Conservation (phyloP, 2,888 invertebrate species). For the Apotomis capreana region DNA sequence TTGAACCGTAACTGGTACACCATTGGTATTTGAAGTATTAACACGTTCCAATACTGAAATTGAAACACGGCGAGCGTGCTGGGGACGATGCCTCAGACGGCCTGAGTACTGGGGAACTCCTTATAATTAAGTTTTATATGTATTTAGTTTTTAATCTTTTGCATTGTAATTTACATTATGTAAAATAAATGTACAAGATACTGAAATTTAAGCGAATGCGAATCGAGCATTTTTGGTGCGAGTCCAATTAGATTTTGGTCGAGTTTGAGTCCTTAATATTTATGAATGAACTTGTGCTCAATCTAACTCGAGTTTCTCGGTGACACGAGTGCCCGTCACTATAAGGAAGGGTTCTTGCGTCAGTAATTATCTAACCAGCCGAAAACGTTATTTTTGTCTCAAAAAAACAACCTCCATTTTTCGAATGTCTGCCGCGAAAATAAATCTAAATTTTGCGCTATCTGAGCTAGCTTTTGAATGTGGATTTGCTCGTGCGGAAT, state of each 20-base stretch:
- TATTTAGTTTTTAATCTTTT: too few relatives aligned
- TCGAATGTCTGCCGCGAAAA: conserved; percentile 1
- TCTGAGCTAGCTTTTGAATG: background rate
- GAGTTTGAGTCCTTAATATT: background rate
- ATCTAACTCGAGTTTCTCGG: background rate
- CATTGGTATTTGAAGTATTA: too few relatives aligned
- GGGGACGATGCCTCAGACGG: too few relatives aligned
- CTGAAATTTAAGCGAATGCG: too few relatives aligned
- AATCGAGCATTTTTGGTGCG: too few relatives aligned
- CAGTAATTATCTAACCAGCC: conserved; percentile 23
- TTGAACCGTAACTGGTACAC: too few relatives aligned
- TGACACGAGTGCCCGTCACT: background rate
- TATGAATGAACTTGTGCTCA: background rate
- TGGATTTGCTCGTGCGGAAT: background rate
- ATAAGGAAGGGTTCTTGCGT: conserved; percentile 1
- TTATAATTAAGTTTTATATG: too few relatives aligned
- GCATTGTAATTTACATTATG: too few relatives aligned
- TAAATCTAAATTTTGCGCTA: background rate
- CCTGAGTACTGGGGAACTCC: too few relatives aligned
- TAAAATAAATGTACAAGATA: too few relatives aligned
- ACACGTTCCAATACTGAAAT: too few relatives aligned
- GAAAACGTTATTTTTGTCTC: conserved; percentile 27
- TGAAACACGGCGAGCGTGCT: too few relatives aligned
- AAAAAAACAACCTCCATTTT: conserved; percentile 26
- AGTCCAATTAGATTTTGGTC: background rate